phyloP scores from a whole-genome alignment of 92 coral and sea anemone genomes.

The Epizoanthus fatuus region DNA sequence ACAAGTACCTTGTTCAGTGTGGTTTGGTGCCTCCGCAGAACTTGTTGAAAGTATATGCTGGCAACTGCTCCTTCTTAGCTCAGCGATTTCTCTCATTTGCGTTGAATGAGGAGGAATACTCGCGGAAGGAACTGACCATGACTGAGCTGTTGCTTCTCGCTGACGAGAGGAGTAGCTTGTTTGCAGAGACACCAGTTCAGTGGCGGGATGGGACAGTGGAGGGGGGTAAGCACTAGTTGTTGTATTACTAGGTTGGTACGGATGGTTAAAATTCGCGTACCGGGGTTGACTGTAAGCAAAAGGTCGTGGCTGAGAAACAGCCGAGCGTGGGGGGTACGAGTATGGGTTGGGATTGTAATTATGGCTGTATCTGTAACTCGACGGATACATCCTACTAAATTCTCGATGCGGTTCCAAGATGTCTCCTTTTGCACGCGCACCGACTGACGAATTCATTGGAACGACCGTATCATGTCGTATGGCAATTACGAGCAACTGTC shows the following conservation, averaged over 20 bases:
- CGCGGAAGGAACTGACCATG: slow-evolving; percentile 24
- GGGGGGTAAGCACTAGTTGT: slow-evolving; percentile 63
- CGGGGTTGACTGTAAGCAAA: slow-evolving; percentile 31
- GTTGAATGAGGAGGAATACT: slow-evolving; percentile 21
- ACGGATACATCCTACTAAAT: slow-evolving; percentile 38
- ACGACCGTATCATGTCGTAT: slow-evolving; percentile 16
- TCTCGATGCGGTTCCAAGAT: slow-evolving; percentile 52
- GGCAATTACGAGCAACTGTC: slow-evolving; percentile 31
- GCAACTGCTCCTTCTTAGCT: slow-evolving; percentile 26
- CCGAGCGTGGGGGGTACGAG: slow-evolving; percentile 10
- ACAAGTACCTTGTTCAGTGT: slow-evolving; percentile 22
- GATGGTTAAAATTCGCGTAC: neutral
- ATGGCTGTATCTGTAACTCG: slow-evolving; percentile 32
- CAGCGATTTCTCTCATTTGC: slow-evolving; percentile 33
- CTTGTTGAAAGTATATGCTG: slow-evolving; percentile 18
- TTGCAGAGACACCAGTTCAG: slow-evolving; percentile 2
- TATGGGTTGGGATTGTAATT: slow-evolving; percentile 21
- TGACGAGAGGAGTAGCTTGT: slow-evolving; percentile 34
- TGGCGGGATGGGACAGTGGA: slow-evolving; percentile 71
- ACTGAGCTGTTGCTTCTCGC: slow-evolving; percentile 3
- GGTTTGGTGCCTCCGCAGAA: slow-evolving; percentile 13
- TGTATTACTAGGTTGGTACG: slow-evolving; percentile 23
- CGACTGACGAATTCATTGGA: slow-evolving; percentile 36
- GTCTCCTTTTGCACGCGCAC: slow-evolving; percentile 34
- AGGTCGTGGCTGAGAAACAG: slow-evolving; percentile 9